A percentile compares a stretch with the other conserved stretches of the same genome.
Conservation (phyloP, 2,888 invertebrate genomes). For the Drosophila borealis region DNA sequence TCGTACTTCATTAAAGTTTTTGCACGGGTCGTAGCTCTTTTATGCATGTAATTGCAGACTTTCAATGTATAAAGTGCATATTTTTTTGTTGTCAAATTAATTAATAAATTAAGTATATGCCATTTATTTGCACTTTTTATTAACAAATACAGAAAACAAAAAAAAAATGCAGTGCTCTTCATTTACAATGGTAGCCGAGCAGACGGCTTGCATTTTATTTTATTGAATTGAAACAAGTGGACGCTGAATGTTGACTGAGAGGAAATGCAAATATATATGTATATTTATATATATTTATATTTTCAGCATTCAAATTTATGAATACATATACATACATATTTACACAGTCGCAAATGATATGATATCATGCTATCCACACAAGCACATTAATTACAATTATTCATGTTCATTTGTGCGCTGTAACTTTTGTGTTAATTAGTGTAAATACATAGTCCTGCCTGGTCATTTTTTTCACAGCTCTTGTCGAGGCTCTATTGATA, state of each 20-base stretch:
- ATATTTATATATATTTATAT: neutral
- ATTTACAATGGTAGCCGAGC: slow-evolving; percentile 50
- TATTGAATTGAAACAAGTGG: slow-evolving; percentile 55
- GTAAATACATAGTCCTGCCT: slow-evolving; percentile 44
- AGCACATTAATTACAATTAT: slow-evolving; percentile 69
- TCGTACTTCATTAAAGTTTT: slow-evolving; percentile 14
- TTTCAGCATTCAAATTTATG: slow-evolving; percentile 48
- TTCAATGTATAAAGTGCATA: slow-evolving; percentile 11
- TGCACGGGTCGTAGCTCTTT: neutral
- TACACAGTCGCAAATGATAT: slow-evolving; percentile 30
- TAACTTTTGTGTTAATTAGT: slow-evolving; percentile 63
- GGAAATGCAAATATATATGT: slow-evolving; percentile 15
- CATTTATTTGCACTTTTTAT: slow-evolving; percentile 61
- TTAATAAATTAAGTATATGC: slow-evolving; percentile 57
- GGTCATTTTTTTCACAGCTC: slow-evolving; percentile 22
- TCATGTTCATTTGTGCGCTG: slow-evolving; percentile 58
- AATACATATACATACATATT: slow-evolving; percentile 25
- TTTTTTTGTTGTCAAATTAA: slow-evolving; percentile 46
- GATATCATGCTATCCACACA: slow-evolving; percentile 28
- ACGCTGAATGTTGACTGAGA: slow-evolving; percentile 26
- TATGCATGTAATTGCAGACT: neutral
- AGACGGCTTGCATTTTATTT: slow-evolving; percentile 48
- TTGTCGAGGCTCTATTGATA: slow-evolving; percentile 40
- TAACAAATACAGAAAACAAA: slow-evolving; percentile 22
- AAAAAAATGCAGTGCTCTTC: slow-evolving; percentile 37